Evolutionary conservation across 2,797 vertebrate species (phyloP).

Genomic region (Stomatorhinus walkeri): DNA sequence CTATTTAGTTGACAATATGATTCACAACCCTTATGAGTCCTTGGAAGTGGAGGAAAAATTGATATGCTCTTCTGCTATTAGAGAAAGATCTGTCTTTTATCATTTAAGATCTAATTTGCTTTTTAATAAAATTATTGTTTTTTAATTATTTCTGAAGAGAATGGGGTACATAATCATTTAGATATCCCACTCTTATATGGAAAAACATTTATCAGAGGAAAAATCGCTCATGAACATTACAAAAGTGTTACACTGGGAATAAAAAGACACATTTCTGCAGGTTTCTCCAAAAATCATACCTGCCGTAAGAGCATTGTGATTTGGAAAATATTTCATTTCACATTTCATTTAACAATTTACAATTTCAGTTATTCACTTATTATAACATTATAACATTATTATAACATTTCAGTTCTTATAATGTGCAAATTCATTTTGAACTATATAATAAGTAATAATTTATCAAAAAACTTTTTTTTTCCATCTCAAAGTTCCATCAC

Average conservation of each 20-base stretch:
- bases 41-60: neutral
- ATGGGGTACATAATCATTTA: slow-evolving; percentile 7
- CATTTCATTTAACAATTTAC: neutral
- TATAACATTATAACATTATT: neutral
- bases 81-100: neutral
- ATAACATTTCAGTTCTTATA: neutral
- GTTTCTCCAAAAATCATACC: neutral
- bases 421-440: neutral
- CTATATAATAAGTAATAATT: neutral
- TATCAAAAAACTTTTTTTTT: neutral
- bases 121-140: neutral
- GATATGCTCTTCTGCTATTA: neutral
- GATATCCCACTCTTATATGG: neutral
- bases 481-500: neutral
- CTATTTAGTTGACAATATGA: neutral
- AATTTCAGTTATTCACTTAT: neutral
- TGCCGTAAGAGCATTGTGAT: neutral
- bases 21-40: neutral
- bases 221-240: neutral
- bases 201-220: neutral
- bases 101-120: neutral
- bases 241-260: neutral
- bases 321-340: neutral
- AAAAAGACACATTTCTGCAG: neutral
- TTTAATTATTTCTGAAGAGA: neutral